These are phyloP conservation scores for Brotogeris chrysoptera DNA, from an alignment of 2,797 vertebrate genomes.

Conservation along the genomic window DNA sequence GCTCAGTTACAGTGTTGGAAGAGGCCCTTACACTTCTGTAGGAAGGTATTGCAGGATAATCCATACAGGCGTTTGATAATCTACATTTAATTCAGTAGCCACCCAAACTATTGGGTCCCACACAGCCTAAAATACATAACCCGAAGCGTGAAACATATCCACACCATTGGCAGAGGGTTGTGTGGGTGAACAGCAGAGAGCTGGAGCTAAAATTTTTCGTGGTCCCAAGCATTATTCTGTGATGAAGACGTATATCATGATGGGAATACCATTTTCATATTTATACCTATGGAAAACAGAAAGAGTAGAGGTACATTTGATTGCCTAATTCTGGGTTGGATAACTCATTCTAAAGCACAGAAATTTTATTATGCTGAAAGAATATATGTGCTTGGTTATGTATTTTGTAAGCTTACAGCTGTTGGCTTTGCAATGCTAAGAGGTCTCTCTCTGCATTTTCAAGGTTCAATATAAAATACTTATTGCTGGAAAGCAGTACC, in stretches of 20 bases:
- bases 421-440: not conserved
- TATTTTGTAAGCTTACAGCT: not conserved
- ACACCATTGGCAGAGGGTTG: not conserved
- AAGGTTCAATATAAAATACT: not conserved
- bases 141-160: not conserved
- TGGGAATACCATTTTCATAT: not conserved
- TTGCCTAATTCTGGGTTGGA: not conserved
- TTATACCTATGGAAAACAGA: not conserved
- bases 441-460: not conserved
- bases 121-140: not conserved
- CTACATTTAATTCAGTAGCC: not conserved
- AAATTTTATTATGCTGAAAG: not conserved
- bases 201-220: not conserved
- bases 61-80: not conserved
- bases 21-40: not conserved
- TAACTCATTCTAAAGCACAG: not conserved
- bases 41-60: not conserved
- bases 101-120: not conserved
- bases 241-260: fast-evolving
- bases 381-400: not conserved
- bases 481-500: not conserved
- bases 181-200: not conserved
- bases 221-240: not conserved
- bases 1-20: not conserved
- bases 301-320: not conserved